phyloP scores from a whole-genome alignment of 1,140 invertebrate genomes.

The Orussus abietinus region DNA sequence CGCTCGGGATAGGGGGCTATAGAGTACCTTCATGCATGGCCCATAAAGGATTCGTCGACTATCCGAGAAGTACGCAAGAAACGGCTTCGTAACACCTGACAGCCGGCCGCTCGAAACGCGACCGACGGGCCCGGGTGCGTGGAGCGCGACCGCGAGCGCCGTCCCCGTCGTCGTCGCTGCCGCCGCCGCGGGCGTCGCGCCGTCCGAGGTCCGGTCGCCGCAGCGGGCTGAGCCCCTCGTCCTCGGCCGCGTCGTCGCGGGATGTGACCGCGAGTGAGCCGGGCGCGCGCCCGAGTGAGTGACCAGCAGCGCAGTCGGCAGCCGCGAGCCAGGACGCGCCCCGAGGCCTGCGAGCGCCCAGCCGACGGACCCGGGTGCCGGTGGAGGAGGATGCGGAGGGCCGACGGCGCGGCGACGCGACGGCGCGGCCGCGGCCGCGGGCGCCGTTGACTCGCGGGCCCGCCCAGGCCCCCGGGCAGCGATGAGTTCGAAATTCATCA shows the following conservation, averaged over 20 bases:
- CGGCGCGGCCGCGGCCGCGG: constrained; percentile 15
- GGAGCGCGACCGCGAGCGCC: too few relatives aligned
- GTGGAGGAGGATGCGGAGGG: constrained; percentile 22
- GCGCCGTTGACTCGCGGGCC: constrained; percentile 39
- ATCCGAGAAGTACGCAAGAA: constrained; percentile 64
- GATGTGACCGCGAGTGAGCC: too few relatives aligned
- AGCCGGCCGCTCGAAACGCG: too few relatives aligned
- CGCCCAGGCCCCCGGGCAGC: constrained; percentile 40
- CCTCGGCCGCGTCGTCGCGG: too few relatives aligned
- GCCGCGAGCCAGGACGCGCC: constrained; percentile 1
- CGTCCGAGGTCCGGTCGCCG: neutral
- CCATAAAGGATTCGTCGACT: constrained; percentile 66
- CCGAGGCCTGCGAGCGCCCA: neutral
- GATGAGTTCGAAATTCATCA: constrained; percentile 95
- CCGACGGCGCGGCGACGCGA: constrained; percentile 27
- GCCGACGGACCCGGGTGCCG: constrained; percentile 18
- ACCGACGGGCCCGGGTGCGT: too few relatives aligned
- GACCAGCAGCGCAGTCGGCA: constrained; percentile 1
- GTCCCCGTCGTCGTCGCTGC: constrained; percentile 14
- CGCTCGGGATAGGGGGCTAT: constrained; percentile 64
- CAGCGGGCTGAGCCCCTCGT: too few relatives aligned
- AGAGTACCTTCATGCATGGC: constrained; percentile 65
- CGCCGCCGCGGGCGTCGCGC: constrained; percentile 10
- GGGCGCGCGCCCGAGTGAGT: too few relatives aligned
- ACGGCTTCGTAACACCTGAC: constrained; percentile 57